These are phyloP conservation scores for Drosophila kanapiae DNA, from an alignment of 1,140 invertebrate genomes.

Conservation along the genomic window DNA sequence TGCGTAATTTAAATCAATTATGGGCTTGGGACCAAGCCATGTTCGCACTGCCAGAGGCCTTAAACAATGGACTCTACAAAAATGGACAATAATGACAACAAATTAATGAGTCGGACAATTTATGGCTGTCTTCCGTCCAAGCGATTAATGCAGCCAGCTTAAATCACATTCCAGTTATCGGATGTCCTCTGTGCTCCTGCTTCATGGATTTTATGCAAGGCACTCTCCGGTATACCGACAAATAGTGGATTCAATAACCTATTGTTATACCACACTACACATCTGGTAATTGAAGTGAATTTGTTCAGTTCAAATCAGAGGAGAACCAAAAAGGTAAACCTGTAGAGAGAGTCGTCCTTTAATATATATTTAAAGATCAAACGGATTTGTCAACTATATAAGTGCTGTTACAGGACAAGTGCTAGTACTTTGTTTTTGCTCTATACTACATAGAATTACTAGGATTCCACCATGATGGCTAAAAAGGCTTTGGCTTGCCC, in stretches of 20 bases:
- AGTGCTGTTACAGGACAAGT: no score
- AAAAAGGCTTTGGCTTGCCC: no score
- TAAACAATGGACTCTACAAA: conserved; percentile 26
- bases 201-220: no score
- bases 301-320: no score
- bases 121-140: conserved; percentile 24
- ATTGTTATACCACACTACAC: background rate
- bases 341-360: no score
- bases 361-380: no score
- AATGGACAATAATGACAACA: conserved; percentile 33
- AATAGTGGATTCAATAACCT: background rate
- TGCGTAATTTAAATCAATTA: conserved; percentile 75
- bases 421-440: no score
- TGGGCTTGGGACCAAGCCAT: conserved; percentile 53
- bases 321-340: no score
- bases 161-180: conserved; percentile 11
- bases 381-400: no score
- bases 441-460: no score
- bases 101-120: conserved; percentile 46
- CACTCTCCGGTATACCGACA: background rate
- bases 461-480: no score
- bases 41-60: conserved; percentile 11
- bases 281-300: no score
- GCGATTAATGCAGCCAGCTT: background rate
- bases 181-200: background rate